Evolutionary conservation across 92 coral and sea anemone species (phyloP).

Genomic region (Palythoa grandis): DNA sequence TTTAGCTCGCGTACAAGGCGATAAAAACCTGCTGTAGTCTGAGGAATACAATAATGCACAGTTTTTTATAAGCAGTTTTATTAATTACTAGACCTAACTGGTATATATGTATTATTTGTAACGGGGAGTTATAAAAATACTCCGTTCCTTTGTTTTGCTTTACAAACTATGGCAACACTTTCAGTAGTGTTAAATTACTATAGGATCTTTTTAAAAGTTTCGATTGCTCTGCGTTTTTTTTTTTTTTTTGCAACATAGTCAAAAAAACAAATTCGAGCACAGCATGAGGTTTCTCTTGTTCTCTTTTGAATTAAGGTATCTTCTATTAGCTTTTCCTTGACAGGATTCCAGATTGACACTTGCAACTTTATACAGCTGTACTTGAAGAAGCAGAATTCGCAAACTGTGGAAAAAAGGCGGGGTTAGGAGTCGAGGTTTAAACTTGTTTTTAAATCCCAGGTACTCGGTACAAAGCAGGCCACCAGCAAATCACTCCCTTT

Average conservation of each 20-base stretch:
- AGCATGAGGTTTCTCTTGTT: slow-evolving; percentile 3
- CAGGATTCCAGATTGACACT: slow-evolving; percentile 37
- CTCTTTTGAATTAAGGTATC: slow-evolving; percentile 15
- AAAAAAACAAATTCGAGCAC: neutral
- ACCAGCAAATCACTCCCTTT: slow-evolving; percentile 1
- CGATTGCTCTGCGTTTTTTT: slow-evolving; percentile 3
- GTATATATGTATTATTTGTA: slow-evolving; percentile 9
- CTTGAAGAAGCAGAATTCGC: slow-evolving; percentile 7
- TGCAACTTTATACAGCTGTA: slow-evolving; percentile 42
- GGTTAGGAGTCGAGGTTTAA: neutral
- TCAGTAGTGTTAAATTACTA: neutral
- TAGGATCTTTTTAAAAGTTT: neutral
- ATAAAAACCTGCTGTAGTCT: slow-evolving; percentile 9
- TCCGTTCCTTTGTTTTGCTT: neutral
- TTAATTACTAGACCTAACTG: slow-evolving; percentile 16
- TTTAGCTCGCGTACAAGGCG: neutral
- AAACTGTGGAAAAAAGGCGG: slow-evolving; percentile 30
- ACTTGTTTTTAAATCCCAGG: neutral
- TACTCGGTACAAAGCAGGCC: slow-evolving; percentile 1
- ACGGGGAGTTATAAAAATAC: neutral
- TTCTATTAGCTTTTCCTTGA: slow-evolving; percentile 33
- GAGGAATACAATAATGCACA: neutral
- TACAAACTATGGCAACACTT: neutral
- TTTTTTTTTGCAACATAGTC: slow-evolving; percentile 12
- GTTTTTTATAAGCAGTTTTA: slow-evolving; percentile 5